Percentiles rank a stretch among this genome's conserved stretches.
Conservation (phyloP, 2,888 invertebrate genomes). For the Raillietiella orientalis region DNA sequence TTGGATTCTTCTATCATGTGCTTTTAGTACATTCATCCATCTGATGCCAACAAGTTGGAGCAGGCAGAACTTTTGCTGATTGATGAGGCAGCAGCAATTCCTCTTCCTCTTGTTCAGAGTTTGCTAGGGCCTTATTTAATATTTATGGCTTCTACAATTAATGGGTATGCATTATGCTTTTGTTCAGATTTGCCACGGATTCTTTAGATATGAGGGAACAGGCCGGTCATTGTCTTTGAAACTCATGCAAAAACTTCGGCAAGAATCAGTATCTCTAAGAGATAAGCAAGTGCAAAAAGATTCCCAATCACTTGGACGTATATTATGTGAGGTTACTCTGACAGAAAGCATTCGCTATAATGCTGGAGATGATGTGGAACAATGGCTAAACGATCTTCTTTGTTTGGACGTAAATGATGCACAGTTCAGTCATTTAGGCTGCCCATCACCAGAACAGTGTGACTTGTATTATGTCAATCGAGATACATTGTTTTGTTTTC, state of each 20-base stretch:
- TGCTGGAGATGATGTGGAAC: conserved; percentile 49
- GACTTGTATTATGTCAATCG: conserved; percentile 57
- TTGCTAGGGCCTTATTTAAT: conserved; percentile 70
- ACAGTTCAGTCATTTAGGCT: conserved; percentile 25
- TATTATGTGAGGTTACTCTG: conserved; percentile 22
- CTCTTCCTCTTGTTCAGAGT: conserved; percentile 58
- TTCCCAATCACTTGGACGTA: not conserved
- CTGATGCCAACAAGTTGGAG: conserved; percentile 51
- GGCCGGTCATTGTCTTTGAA: conserved; percentile 84
- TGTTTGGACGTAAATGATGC: conserved; percentile 57
- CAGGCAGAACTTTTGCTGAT: conserved; percentile 85
- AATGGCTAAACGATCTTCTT: conserved; percentile 61
- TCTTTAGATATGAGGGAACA: conserved; percentile 58
- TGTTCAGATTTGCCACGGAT: conserved; percentile 1
- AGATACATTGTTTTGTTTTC: conserved; percentile 87
- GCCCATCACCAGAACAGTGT: conserved; percentile 61
- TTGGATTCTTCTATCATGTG: conserved; percentile 2
- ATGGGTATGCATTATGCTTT: conserved; percentile 23
- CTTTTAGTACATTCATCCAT: conserved; percentile 63
- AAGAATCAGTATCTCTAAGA: conserved; percentile 21
- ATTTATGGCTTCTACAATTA: conserved; percentile 82
- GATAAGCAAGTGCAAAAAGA: conserved; percentile 7
- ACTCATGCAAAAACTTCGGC: conserved; percentile 52
- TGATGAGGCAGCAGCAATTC: conserved; percentile 97
- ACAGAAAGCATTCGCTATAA: conserved; percentile 87